A percentile compares a stretch with the other conserved stretches of the same genome.
Conservation (phyloP, 2,888 invertebrate species). For the Vandiemenella viatica region DNA sequence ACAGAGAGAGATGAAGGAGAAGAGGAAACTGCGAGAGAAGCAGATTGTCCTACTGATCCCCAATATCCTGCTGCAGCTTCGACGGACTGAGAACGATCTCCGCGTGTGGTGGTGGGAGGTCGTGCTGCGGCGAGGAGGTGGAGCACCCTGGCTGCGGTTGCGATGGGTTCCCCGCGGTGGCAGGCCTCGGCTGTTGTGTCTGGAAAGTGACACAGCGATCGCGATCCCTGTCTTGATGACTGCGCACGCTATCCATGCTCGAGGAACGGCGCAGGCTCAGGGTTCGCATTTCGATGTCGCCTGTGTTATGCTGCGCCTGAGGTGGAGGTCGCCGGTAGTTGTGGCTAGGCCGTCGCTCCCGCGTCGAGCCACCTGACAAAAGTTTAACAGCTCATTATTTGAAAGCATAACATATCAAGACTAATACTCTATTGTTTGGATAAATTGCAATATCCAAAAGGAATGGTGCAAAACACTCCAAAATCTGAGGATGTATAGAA, state of each 20-base stretch:
- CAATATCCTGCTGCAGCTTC: slow-evolving; percentile 35
- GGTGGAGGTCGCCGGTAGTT: neutral
- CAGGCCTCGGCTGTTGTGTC: slow-evolving; percentile 24
- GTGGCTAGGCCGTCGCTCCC: too few relatives aligned
- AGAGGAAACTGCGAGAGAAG: too few relatives aligned
- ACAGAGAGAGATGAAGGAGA: neutral
- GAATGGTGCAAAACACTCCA: too few relatives aligned
- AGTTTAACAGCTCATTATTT: too few relatives aligned
- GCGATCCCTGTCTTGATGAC: neutral
- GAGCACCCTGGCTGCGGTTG: slow-evolving; percentile 17
- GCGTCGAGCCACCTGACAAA: too few relatives aligned
- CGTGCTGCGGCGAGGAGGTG: slow-evolving; percentile 21
- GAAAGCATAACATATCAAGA: too few relatives aligned
- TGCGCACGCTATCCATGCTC: neutral
- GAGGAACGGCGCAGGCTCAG: too few relatives aligned
- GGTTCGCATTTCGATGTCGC: neutral
- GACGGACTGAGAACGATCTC: slow-evolving; percentile 49
- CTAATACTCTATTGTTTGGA: too few relatives aligned
- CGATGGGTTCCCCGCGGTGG: neutral
- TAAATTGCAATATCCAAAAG: too few relatives aligned
- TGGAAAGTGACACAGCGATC: slow-evolving; percentile 18
- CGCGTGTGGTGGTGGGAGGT: slow-evolving; percentile 32
- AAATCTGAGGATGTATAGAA: too few relatives aligned
- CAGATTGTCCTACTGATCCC: slow-evolving; percentile 7
- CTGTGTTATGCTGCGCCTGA: neutral